A percentile compares a stretch with the other conserved stretches of the same genome.
Evolutionary conservation across 92 coral and sea anemone genomes (phyloP).

Genomic region (Isaurus tuberculatus): DNA sequence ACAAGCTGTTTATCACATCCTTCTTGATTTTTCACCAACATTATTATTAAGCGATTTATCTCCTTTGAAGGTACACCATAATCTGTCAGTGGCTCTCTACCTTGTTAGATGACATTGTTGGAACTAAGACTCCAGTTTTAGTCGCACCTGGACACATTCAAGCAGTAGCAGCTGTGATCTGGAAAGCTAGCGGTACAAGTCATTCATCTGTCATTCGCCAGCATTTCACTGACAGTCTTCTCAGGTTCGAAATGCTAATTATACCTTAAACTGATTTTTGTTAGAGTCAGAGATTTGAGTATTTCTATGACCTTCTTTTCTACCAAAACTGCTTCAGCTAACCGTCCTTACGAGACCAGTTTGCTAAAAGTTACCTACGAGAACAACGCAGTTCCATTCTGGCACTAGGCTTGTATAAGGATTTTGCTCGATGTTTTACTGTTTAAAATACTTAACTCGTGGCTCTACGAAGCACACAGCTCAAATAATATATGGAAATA

Average conservation of each 20-base stretch:
- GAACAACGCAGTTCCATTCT: too few species aligned
- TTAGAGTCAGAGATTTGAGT: not conserved
- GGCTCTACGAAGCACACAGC: too few species aligned
- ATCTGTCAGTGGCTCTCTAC: conserved; percentile 24
- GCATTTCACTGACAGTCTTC: conserved; percentile 30
- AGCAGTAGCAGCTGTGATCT: not conserved
- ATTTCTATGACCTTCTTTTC: too few species aligned
- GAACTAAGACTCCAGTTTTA: not conserved
- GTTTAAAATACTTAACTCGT: too few species aligned
- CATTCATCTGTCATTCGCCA: not conserved
- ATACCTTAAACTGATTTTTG: not conserved
- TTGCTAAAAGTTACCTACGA: too few species aligned
- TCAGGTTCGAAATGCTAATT: conserved; percentile 66
- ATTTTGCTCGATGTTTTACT: too few species aligned
- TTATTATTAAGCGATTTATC: not conserved
- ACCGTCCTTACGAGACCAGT: too few species aligned
- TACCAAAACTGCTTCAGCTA: too few species aligned
- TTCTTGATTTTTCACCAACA: not conserved
- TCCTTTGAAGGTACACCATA: conserved; percentile 26
- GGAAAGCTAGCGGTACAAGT: not conserved
- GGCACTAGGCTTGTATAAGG: too few species aligned
- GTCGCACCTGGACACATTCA: not conserved
- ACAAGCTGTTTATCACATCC: not conserved
- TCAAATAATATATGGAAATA: too few species aligned
- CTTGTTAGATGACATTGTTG: not conserved